phyloP scores from a whole-genome alignment of 2,113 vertebrate genomes.

The Salvelinus alpinus region DNA sequence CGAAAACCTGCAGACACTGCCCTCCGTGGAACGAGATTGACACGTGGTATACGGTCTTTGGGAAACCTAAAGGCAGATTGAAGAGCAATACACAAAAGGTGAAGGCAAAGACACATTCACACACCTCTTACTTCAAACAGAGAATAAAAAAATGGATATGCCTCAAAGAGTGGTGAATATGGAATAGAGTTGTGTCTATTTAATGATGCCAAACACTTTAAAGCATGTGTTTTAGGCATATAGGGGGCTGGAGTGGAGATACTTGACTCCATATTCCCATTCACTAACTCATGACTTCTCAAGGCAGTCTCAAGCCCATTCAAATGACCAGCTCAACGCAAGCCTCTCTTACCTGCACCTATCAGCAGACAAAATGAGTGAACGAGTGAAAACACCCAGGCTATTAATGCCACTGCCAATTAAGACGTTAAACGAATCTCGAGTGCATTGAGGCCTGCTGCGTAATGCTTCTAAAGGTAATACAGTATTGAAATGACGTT shows the following conservation, averaged over 20 bases:
- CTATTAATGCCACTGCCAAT: conserved; percentile 76
- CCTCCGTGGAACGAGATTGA: too few relatives aligned
- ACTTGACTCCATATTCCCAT: conserved; percentile 67
- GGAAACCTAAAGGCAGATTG: neutral
- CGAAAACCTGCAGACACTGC: too few relatives aligned
- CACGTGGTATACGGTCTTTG: neutral
- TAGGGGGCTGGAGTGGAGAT: conserved; percentile 41
- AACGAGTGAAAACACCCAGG: conserved; percentile 67
- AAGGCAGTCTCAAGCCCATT: conserved; percentile 64
- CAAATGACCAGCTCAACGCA: conserved; percentile 69
- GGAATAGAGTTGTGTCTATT: conserved; percentile 43
- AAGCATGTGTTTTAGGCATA: conserved; percentile 25
- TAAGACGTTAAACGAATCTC: conserved; percentile 77
- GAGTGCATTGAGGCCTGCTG: conserved; percentile 73
- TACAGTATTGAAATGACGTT: conserved; percentile 65
- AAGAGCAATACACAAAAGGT: neutral
- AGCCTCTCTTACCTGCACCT: conserved; percentile 66
- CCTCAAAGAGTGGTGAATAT: conserved; percentile 23
- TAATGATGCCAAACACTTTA: conserved; percentile 45
- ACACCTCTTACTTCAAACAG: too few relatives aligned
- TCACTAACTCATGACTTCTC: conserved; percentile 65
- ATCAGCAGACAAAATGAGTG: conserved; percentile 62
- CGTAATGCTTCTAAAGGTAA: conserved; percentile 74
- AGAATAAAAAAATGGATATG: neutral
- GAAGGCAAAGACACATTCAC: neutral